Evolutionary conservation across 2,797 vertebrate genomes (phyloP).

Genomic region (Hemitrygon akajei): DNA sequence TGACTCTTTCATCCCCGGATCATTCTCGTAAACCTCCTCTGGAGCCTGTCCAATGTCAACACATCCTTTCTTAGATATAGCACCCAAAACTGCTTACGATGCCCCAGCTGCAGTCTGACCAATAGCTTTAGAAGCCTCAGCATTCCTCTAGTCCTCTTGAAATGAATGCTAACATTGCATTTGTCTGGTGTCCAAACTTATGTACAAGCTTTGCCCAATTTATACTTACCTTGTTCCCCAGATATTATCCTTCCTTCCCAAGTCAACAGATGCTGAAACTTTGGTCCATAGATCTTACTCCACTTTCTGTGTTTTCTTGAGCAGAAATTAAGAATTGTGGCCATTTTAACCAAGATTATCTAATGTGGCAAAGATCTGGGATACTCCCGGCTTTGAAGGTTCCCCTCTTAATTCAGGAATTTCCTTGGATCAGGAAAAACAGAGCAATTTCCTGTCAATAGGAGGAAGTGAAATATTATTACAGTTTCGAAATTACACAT

Average conservation of each 20-base stretch:
- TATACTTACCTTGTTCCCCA: background rate
- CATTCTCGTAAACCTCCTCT: too few species aligned
- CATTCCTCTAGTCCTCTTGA: too few species aligned
- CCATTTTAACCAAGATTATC: background rate
- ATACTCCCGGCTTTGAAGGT: background rate
- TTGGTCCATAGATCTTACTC: background rate
- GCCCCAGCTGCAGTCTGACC: too few species aligned
- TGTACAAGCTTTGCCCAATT: background rate
- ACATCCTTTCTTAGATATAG: too few species aligned
- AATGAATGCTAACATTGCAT: too few species aligned
- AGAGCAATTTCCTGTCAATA: background rate
- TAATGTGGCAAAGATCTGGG: background rate
- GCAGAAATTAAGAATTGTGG: background rate
- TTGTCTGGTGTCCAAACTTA: background rate
- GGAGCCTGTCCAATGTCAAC: too few species aligned
- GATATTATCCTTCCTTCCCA: background rate
- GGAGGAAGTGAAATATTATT: background rate
- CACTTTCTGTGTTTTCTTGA: background rate
- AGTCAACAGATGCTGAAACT: background rate
- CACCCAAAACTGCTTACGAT: too few species aligned
- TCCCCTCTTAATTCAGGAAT: background rate
- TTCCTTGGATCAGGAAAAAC: background rate
- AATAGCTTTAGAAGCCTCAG: too few species aligned
- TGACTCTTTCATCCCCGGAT: too few species aligned
- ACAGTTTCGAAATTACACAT: slow-evolving; percentile 31